Evolutionary conservation across 2,797 vertebrate species (phyloP).

Genomic region (Erithacus rubecula): DNA sequence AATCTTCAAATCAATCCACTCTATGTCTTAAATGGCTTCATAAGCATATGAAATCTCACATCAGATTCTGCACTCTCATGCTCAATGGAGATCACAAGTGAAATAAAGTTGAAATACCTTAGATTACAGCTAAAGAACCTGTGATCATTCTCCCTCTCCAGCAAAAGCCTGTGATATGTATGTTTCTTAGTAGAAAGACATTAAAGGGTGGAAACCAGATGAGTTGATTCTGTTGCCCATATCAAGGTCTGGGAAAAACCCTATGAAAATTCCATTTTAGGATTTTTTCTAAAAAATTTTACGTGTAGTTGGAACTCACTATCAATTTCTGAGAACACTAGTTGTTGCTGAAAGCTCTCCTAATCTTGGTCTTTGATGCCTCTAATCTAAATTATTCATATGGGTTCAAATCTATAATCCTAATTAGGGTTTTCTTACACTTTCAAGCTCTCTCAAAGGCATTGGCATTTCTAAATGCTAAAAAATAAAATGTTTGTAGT

Average conservation of each 20-base stretch:
- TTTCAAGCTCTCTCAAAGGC: neutral
- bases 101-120: neutral
- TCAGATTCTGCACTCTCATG: neutral
- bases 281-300: neutral
- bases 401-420: neutral
- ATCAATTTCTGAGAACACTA: neutral
- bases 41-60: neutral
- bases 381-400: neutral
- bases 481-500: neutral
- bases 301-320: neutral
- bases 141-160: neutral
- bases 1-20: neutral
- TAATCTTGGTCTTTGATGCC: neutral
- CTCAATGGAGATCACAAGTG: neutral
- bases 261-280: neutral
- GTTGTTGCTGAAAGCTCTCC: neutral
- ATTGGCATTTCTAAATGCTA: neutral
- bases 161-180: neutral
- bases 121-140: accelerated
- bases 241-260: neutral
- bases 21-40: neutral
- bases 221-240: neutral
- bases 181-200: neutral
- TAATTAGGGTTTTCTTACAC: neutral
- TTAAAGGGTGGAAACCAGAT: neutral